Conservation (phyloP, 2,888 invertebrate genomes). For the Cepaea hortensis region DNA sequence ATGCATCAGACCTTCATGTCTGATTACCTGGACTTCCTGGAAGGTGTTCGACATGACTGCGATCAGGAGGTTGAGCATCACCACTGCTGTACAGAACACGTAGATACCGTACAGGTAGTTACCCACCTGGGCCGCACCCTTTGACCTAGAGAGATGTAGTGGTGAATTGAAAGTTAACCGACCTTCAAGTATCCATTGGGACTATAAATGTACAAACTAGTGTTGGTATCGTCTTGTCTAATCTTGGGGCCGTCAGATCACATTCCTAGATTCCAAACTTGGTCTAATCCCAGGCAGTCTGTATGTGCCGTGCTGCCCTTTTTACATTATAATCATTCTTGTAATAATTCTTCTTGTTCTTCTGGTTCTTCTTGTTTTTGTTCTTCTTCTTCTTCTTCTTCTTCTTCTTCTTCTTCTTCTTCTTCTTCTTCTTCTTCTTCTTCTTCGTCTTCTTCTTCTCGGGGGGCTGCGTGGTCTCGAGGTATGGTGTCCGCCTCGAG, state of each 20-base stretch:
- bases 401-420: background rate
- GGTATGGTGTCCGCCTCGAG: too few relatives aligned
- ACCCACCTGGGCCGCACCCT: conserved; percentile 55
- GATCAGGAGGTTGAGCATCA: conserved; percentile 71
- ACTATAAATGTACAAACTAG: background rate
- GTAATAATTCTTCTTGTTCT: background rate
- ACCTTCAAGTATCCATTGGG: background rate
- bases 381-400: background rate
- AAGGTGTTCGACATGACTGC: conserved; percentile 73
- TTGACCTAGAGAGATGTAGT: conserved; percentile 30
- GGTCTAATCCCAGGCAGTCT: too few relatives aligned
- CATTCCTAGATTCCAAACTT: background rate
- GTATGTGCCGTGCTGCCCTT: too few relatives aligned
- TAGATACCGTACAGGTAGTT: conserved; percentile 59
- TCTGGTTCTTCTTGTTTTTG: background rate
- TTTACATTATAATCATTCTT: background rate
- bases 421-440: background rate
- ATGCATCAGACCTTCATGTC: background rate
- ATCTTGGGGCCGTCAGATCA: background rate
- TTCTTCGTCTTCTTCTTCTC: background rate
- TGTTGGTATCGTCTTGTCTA: background rate
- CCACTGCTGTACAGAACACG: conserved; percentile 66
- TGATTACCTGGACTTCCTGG: conserved; percentile 67
- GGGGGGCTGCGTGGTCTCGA: too few relatives aligned
- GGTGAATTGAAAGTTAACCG: background rate